A percentile compares a stretch with the other conserved stretches of the same genome.
Conservation (phyloP, 2,888 invertebrate genomes). For the Xylocampa areola region DNA sequence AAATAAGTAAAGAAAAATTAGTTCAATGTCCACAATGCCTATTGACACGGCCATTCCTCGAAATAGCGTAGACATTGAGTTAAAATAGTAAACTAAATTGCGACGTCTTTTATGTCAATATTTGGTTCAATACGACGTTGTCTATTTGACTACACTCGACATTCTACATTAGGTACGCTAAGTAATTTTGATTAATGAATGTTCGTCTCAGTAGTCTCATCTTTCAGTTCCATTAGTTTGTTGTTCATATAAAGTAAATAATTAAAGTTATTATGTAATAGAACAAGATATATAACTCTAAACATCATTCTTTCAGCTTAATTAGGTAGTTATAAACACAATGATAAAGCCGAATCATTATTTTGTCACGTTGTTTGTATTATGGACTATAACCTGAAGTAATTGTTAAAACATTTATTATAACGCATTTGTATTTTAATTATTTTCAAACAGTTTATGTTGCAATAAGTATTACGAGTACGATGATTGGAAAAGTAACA, state of each 20-base stretch:
- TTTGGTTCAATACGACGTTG: constrained; percentile 3
- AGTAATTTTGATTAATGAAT: neutral
- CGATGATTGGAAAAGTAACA: too few relatives aligned
- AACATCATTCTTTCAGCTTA: neutral
- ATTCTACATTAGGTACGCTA: neutral
- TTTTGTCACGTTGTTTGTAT: constrained; percentile 10
- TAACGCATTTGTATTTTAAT: too few relatives aligned
- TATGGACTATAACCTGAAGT: constrained; percentile 1
- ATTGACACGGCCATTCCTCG: constrained; percentile 12
- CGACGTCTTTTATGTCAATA: constrained; percentile 2
- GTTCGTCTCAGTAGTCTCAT: neutral
- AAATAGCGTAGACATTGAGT: constrained; percentile 2
- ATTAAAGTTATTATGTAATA: neutral
- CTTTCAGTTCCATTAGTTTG: neutral
- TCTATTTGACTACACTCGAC: neutral
- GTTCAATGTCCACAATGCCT: constrained; percentile 2
- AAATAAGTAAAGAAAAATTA: neutral
- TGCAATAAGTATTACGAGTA: too few relatives aligned
- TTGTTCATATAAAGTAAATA: neutral
- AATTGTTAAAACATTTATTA: too few relatives aligned
- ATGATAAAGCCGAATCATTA: constrained; percentile 9
- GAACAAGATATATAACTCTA: neutral
- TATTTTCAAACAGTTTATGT: too few relatives aligned
- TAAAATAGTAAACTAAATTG: constrained; percentile 8
- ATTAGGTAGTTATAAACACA: constrained; percentile 7